Evolutionary conservation across 1,140 invertebrate species (phyloP).

Genomic region (Pemphigus obesinymphae): DNA sequence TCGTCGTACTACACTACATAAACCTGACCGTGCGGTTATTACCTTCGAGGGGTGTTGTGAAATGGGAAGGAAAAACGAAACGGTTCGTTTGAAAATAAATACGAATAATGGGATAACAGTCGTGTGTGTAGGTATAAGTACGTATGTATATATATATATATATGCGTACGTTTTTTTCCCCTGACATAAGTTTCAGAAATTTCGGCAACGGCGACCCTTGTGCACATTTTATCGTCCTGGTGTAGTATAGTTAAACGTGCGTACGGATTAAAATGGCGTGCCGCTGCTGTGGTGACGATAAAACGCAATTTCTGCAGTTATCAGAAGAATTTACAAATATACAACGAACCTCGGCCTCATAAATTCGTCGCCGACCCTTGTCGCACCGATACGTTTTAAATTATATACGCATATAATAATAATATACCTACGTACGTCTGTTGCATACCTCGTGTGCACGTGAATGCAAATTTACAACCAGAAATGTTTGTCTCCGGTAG

Average conservation of each 20-base stretch:
- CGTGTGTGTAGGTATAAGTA: neutral
- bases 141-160: neutral
- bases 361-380: constrained; percentile 19
- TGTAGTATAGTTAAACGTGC: neutral
- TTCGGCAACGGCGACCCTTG: neutral
- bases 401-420: neutral
- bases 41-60: constrained; percentile 16
- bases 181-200: neutral
- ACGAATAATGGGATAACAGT: neutral
- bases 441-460: constrained; percentile 18
- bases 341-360: constrained; percentile 1
- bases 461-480: constrained; percentile 11
- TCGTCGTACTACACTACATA: neutral
- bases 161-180: neutral
- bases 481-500: neutral
- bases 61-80: constrained; percentile 41
- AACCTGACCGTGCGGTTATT: constrained; percentile 13
- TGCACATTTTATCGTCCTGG: neutral
- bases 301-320: constrained; percentile 20
- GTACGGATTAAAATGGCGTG: neutral
- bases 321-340: constrained; percentile 31
- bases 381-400: constrained; percentile 13
- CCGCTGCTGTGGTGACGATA: neutral
- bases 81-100: constrained; percentile 28
- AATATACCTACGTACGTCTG: neutral